Base-by-base conservation (phyloP, 1,140 invertebrate species). In the Uloborus diversus region DNA sequence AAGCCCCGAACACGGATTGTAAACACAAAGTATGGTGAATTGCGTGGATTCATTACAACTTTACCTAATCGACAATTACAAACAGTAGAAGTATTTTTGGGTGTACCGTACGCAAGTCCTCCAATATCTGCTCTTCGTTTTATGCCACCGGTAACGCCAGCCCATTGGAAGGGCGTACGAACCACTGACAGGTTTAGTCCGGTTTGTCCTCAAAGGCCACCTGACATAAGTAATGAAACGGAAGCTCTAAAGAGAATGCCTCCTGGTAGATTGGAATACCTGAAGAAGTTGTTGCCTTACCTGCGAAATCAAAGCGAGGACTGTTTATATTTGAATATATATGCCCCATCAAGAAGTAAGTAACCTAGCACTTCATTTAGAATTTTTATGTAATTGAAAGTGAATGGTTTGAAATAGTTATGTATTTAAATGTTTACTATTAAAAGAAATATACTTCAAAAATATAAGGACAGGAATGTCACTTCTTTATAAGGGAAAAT, bases 271-370 rank as follows among this genome's bases (percentile, higher is more conserved):
- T 87, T 95, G 82, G 93, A 96, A 84, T 94, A 95, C 85, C 89
- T 98, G 27, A 89, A 90, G 80, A 88, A 89, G 66, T 86, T 95
- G n/a, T 85, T 92, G 64, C 91, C 92, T 0, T 92, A 85, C 84
- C 87, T 97, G 27, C 89, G 87, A 62, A 91, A 94, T 81, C 93
- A 97, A 86, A 93, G 90, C 65, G 96, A 98, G 87, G 95, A 98
- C 86, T 98, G 96, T 85, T 87, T 98, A 7, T 96, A 95, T 85
- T 89, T 98, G 56, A 98, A 98, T 86, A 92, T 98, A 71, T 98
- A 96, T 85, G 91, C 94, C n/a, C 96, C 96, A 70, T 85, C 47
- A 32, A 64, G 28, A 75, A 68, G 83, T 79, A 82, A 82, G 75
- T 69, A 2, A 17, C 5, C 11, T 53, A 20, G 17, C n/a, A 53